Conservation (phyloP, 2,797 vertebrate species). For the Sorex maritimensis region DNA sequence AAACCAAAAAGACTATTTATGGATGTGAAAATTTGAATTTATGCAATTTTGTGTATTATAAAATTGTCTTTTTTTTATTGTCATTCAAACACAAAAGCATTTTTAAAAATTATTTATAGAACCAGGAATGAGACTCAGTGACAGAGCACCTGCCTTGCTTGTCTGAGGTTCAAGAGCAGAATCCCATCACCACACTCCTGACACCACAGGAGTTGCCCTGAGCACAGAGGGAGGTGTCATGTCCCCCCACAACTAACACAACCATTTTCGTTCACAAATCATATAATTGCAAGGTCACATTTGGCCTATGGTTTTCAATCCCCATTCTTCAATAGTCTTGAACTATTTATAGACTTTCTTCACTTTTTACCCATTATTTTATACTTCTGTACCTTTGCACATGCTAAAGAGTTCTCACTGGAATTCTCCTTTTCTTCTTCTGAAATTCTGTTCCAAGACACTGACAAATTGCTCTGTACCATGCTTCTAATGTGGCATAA, state of each 20-base stretch:
- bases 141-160: no score
- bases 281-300: not conserved
- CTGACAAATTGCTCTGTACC: not conserved
- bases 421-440: not conserved
- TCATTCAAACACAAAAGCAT: not conserved
- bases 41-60: not conserved
- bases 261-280: not conserved
- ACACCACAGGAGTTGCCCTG: no score
- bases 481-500: not conserved
- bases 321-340: not conserved
- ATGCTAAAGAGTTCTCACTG: not conserved
- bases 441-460: not conserved
- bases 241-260: no score
- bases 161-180: no score
- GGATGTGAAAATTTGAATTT: slow-evolving; percentile 30
- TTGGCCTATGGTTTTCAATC: not conserved
- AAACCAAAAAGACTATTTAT: not conserved
- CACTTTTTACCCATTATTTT: not conserved
- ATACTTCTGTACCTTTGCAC: no score
- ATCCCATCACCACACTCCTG: no score
- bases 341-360: not conserved
- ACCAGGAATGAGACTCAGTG: no score
- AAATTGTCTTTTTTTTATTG: slow-evolving; percentile 21
- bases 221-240: no score
- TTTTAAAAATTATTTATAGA: not conserved